A percentile compares a stretch with the other conserved stretches of the same genome.
Conservation (phyloP, 2,888 invertebrate species). For the Amorpha juglandis region DNA sequence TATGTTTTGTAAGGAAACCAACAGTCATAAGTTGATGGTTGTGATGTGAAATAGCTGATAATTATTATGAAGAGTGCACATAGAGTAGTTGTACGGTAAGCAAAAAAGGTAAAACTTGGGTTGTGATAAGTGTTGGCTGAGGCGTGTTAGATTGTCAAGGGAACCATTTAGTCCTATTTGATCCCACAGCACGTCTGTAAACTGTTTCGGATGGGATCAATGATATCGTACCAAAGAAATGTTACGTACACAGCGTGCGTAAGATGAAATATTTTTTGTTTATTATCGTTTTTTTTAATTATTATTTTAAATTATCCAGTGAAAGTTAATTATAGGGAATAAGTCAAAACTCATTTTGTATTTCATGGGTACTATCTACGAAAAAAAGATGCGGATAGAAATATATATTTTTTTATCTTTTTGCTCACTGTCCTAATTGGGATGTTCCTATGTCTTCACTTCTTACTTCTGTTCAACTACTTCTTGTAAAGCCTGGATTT, state of each 20-base stretch:
- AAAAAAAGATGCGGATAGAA: too few relatives aligned
- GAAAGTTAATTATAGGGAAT: too few relatives aligned
- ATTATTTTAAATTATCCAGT: too few relatives aligned
- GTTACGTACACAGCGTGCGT: conserved; percentile 35
- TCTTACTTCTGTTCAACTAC: too few relatives aligned
- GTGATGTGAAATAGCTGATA: conserved; percentile 37
- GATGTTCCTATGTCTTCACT: too few relatives aligned
- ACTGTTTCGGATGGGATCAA: conserved; percentile 42
- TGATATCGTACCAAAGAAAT: neutral
- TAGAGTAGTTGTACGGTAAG: neutral
- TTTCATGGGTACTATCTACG: too few relatives aligned
- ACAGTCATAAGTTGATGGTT: conserved; percentile 40
- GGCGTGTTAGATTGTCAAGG: conserved; percentile 44
- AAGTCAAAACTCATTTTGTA: too few relatives aligned
- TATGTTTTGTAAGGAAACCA: conserved; percentile 10
- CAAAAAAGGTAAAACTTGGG: neutral
- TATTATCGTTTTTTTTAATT: too few relatives aligned
- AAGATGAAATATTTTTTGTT: conserved; percentile 23
- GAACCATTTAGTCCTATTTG: conserved; percentile 36
- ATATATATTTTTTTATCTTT: too few relatives aligned
- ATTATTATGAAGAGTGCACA: neutral
- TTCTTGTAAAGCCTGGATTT: too few relatives aligned
- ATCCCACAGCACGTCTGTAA: conserved; percentile 49
- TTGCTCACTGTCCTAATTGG: neutral
- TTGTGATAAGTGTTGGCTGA: conserved; percentile 37